Conservation (phyloP, 2,113 vertebrate genomes). For the Herpetotheres cachinnans region DNA sequence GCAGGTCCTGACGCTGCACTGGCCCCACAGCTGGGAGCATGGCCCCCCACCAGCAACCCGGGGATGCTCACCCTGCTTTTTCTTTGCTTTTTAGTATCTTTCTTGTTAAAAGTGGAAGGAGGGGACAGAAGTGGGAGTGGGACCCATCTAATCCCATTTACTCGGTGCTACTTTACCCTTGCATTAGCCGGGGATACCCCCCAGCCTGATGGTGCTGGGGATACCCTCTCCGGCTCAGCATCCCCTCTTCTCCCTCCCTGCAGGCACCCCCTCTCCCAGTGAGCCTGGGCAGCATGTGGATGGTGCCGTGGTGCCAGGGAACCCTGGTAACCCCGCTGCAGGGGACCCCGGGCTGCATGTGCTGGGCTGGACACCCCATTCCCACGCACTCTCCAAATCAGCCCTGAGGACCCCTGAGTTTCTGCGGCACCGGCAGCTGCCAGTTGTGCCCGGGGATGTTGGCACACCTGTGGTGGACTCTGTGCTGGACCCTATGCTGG, state of each 20-base stretch:
- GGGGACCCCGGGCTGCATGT: not conserved
- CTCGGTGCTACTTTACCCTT: not conserved
- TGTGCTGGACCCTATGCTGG: fast-evolving
- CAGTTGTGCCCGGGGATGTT: not conserved
- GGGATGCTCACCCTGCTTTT: not conserved
- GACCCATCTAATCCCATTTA: not conserved
- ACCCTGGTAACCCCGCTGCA: fast-evolving
- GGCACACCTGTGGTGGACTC: fast-evolving
- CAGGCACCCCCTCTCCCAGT: not conserved
- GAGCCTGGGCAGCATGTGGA: not conserved
- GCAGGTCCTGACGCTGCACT: not conserved
- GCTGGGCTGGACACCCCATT: not conserved
- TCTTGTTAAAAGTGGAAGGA: not conserved
- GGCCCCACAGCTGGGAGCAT: not conserved
- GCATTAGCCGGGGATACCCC: not conserved
- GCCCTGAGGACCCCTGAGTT: not conserved
- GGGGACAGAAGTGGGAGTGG: not conserved
- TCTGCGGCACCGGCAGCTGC: slow-evolving; percentile 1
- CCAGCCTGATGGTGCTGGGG: not conserved
- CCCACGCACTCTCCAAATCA: fast-evolving
- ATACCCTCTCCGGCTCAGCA: not conserved
- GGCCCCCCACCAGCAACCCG: fast-evolving
- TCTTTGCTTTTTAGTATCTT: not conserved
- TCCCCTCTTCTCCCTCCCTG: not conserved
- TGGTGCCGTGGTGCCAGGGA: fast-evolving